Percentiles rank a stretch among this genome's conserved stretches.
Conservation (phyloP, 2,797 vertebrate genomes). For the Lacerta viridis region DNA sequence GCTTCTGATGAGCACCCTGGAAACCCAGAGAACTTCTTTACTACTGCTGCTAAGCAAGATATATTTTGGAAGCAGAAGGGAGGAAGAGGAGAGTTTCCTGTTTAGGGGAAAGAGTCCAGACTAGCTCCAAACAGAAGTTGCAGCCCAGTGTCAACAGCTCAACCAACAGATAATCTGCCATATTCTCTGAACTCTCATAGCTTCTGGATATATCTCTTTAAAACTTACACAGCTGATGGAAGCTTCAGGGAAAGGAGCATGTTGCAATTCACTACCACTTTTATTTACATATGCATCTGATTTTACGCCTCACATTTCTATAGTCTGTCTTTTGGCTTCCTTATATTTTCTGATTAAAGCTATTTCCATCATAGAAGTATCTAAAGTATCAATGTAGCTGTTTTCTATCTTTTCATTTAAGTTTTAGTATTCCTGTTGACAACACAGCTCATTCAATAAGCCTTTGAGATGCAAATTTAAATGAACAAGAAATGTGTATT, state of each 20-base stretch:
- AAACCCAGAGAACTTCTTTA: background rate
- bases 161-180: background rate
- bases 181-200: background rate
- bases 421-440: background rate
- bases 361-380: background rate
- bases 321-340: background rate
- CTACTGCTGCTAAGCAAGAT: background rate
- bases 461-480: background rate
- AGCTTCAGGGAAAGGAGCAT: background rate
- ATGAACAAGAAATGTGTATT: background rate
- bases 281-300: background rate
- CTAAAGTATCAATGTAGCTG: background rate
- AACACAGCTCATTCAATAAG: background rate
- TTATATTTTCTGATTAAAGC: background rate
- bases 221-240: background rate
- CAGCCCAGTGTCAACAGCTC: background rate
- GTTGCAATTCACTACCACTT: background rate
- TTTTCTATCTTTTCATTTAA: background rate
- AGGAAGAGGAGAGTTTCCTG: background rate
- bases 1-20: background rate
- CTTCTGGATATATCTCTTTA: background rate
- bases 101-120: background rate
- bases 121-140: background rate
- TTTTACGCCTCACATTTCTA: background rate
- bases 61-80: background rate